These are phyloP conservation scores for Tubiluchus corallicola DNA, from an alignment of 2,888 invertebrate genomes.

Conservation along the genomic window DNA sequence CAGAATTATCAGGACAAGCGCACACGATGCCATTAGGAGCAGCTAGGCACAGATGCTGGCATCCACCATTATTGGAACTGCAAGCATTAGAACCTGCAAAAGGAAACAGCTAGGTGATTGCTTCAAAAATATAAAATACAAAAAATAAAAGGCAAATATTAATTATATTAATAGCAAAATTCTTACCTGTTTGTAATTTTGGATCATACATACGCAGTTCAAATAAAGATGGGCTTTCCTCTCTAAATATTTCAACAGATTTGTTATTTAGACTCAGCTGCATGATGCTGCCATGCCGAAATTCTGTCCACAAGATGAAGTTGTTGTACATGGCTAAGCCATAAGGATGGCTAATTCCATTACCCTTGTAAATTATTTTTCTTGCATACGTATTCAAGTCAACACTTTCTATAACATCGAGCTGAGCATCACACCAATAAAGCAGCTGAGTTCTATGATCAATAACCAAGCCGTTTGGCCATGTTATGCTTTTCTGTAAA, in stretches of 20 bases:
- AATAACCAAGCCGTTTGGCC: too few species aligned
- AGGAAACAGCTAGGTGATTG: too few species aligned
- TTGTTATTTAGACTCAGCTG: slow-evolving; percentile 32
- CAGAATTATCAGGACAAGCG: slow-evolving; percentile 42
- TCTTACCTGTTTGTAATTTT: slow-evolving; percentile 36
- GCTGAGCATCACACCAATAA: too few species aligned
- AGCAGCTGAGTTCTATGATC: too few species aligned
- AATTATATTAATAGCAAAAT: background rate
- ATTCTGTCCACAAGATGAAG: slow-evolving; percentile 49
- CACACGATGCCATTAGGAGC: slow-evolving; percentile 38
- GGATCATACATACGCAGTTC: slow-evolving; percentile 46
- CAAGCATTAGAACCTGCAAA: slow-evolving; percentile 18
- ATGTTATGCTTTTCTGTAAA: too few species aligned
- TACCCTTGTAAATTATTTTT: slow-evolving; percentile 31
- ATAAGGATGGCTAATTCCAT: slow-evolving; percentile 42
- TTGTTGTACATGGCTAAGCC: slow-evolving; percentile 45
- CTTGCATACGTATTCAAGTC: too few species aligned
- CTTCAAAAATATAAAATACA: too few species aligned
- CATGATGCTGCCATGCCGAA: slow-evolving; percentile 40
- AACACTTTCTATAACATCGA: too few species aligned
- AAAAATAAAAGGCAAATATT: background rate
- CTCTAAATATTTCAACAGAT: slow-evolving; percentile 34
- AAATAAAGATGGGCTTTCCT: slow-evolving; percentile 37
- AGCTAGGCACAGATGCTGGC: slow-evolving; percentile 51
- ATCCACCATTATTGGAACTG: slow-evolving; percentile 32